Conservation (phyloP, 2,888 invertebrate genomes). For the Pachycephus smyrnensis region DNA sequence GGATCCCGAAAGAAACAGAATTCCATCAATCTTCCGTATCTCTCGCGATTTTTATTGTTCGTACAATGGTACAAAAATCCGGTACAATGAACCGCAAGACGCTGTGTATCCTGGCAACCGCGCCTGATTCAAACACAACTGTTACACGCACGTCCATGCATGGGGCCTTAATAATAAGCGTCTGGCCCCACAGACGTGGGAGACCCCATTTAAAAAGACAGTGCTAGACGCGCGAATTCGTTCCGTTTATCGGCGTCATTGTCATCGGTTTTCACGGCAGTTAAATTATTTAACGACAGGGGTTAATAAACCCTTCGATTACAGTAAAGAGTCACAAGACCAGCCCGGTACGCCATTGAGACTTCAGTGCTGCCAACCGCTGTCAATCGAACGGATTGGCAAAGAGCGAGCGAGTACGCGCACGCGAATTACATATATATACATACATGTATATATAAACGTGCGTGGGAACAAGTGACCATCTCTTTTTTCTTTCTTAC, state of each 20-base stretch:
- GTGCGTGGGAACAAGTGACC: neutral
- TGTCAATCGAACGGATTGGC: neutral
- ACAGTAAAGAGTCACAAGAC: neutral
- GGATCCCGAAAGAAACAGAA: neutral
- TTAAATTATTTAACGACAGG: conserved; percentile 10
- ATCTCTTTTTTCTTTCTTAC: neutral
- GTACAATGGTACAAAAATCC: neutral
- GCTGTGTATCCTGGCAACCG: neutral
- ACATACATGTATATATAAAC: neutral
- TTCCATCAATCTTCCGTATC: neutral
- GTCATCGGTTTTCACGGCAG: conserved; percentile 21
- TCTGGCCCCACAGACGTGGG: neutral
- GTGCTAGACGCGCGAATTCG: conserved; percentile 9
- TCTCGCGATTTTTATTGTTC: neutral
- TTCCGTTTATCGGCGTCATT: conserved; percentile 18
- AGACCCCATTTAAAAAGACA: neutral
- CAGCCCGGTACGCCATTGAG: neutral
- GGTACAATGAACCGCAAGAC: neutral
- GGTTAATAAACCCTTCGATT: conserved; percentile 1
- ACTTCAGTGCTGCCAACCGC: neutral
- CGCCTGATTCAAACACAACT: neutral
- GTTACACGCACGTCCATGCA: neutral
- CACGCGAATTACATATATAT: neutral
- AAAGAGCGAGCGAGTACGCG: neutral
- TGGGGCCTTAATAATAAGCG: neutral